Evolutionary conservation across 2,113 vertebrate species (phyloP).

Genomic region (Myotis yumanensis): DNA sequence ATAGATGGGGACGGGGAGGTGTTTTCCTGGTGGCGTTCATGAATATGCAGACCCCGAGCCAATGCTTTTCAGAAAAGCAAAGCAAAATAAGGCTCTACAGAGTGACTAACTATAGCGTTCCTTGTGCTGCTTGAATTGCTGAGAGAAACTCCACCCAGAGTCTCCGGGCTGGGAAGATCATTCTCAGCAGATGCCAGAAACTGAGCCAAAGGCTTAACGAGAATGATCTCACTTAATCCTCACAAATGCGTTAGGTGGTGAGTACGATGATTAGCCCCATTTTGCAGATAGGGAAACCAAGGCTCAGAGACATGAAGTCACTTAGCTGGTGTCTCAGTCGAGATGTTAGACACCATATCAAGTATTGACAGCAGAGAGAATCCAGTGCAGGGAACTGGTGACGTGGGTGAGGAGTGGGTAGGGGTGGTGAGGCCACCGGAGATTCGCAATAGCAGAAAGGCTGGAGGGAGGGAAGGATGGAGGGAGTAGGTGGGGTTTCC

Average conservation of each 20-base stretch:
- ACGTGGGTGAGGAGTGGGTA: neutral
- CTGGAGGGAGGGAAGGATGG: neutral
- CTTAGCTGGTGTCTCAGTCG: neutral
- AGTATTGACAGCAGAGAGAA: neutral
- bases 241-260: neutral
- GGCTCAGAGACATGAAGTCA: neutral
- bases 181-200: neutral
- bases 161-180: neutral
- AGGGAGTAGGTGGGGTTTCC: neutral
- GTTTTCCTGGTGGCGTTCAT: neutral
- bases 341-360: neutral
- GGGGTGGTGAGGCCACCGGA: neutral
- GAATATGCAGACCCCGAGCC: neutral
- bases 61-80: neutral
- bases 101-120: neutral
- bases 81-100: neutral
- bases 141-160: neutral
- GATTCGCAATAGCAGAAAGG: neutral
- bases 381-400: neutral
- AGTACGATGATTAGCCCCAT: neutral
- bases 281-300: neutral
- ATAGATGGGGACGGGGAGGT: neutral
- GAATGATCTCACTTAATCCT: neutral
- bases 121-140: neutral
- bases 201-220: neutral